phyloP scores from a whole-genome alignment of 2,888 invertebrate species.

The Athalia circularis region DNA sequence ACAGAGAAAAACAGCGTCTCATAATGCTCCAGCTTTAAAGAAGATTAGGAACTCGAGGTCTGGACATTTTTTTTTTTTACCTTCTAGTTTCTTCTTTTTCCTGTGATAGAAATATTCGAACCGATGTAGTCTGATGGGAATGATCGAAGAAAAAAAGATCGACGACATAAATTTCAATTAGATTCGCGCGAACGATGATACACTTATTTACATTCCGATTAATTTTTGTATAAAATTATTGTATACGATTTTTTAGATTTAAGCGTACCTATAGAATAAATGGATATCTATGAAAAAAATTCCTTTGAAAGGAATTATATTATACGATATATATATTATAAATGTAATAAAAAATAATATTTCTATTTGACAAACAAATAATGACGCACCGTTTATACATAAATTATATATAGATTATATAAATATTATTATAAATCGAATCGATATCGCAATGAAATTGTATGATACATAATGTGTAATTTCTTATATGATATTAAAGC shows the following conservation, averaged over 20 bases:
- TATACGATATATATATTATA: too few species aligned
- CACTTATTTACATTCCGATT: too few species aligned
- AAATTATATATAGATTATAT: too few species aligned
- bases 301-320: slow-evolving; percentile 31
- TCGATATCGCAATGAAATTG: slow-evolving; percentile 40
- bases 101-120: too few species aligned
- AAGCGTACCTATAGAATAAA: slow-evolving; percentile 11
- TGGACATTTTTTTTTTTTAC: background rate
- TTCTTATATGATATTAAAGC: slow-evolving; percentile 39
- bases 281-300: slow-evolving; percentile 15
- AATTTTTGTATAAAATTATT: background rate
- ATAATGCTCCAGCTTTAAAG: background rate
- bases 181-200: too few species aligned
- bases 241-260: background rate
- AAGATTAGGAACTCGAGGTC: slow-evolving; percentile 14
- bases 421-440: background rate
- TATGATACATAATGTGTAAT: slow-evolving; percentile 38
- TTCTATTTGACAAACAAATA: too few species aligned
- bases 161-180: too few species aligned
- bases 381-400: too few species aligned
- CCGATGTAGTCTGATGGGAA: too few species aligned
- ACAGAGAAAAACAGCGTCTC: slow-evolving; percentile 5
- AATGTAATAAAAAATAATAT: background rate
- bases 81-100: too few species aligned
- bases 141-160: too few species aligned